These are phyloP conservation scores for Chloebia gouldiae DNA, from an alignment of 2,113 vertebrate genomes.

Conservation along the genomic window DNA sequence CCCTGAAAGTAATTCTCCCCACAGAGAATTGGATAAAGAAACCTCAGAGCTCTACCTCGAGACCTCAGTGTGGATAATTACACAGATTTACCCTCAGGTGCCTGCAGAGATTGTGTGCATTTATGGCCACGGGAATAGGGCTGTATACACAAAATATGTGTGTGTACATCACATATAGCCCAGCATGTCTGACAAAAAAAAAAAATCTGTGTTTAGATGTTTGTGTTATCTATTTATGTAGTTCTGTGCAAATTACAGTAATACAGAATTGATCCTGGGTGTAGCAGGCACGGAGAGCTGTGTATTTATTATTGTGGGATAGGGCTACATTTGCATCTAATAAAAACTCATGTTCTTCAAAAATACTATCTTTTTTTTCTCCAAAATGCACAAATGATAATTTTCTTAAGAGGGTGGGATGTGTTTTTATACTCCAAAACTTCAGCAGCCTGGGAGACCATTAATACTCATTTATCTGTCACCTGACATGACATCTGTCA, in stretches of 20 bases:
- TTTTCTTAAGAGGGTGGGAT: not conserved
- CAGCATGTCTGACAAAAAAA: not conserved
- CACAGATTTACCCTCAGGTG: not conserved
- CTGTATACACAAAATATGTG: not conserved
- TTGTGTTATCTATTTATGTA: rapidly evolving
- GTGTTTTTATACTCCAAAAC: not conserved
- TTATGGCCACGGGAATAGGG: not conserved
- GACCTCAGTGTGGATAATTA: rapidly evolving
- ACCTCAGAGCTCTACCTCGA: not conserved
- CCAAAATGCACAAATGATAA: not conserved
- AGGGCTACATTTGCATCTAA: not conserved
- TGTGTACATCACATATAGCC: rapidly evolving
- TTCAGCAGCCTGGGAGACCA: not conserved
- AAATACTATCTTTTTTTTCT: not conserved
- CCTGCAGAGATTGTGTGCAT: not conserved
- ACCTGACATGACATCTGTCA: slow-evolving; percentile 47
- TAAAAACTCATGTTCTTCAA: not conserved
- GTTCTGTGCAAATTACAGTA: not conserved
- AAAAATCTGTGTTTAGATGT: not conserved
- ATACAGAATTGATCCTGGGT: not conserved
- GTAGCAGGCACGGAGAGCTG: rapidly evolving
- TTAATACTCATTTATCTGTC: slow-evolving; percentile 22
- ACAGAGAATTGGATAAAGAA: not conserved
- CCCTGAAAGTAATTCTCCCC: not conserved
- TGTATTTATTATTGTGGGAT: not conserved